Evolutionary conservation across 2,888 invertebrate genomes (phyloP), one percentile per base, ranked within the genome.

Genomic region (Cryptocephalus primarius): DNA sequence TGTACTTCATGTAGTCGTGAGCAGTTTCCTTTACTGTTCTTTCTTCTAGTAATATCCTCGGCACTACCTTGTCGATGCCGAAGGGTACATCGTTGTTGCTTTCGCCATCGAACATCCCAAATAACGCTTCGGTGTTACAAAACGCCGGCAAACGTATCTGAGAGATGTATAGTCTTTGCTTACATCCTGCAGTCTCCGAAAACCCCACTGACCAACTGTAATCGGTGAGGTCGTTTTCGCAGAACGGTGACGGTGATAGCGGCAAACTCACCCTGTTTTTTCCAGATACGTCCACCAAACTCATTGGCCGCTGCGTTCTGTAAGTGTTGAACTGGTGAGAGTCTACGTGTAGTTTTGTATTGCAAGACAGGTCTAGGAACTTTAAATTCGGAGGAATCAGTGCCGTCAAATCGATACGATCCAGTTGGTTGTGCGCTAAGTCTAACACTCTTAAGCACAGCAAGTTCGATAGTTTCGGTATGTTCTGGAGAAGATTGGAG

Each of bases 361-460:
- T 90, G 58, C 89, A 89, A 0, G 88, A 88, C 61, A 90, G 78
- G 66, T 90, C 90, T 41, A 90, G 72, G 66, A 88, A 89, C 64
- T 88, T 88, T 33, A 90, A 72, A 63, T 88, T 88, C 43, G 85
- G 83, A 2, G 89, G 88, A 38, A 89, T 85, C 44, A 90, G 66
- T 4, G 80, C 75, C 46, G 82, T 76, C 56, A 90, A 72, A 69
- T 89, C 88, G 47, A 90, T 78, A 54, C 82, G 80, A 64, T 88
- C 87, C 44, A 90, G 68, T 64, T 88, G 86, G 65, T 90, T 90
- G 62, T 90, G 88, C 0, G 90, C 88, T 56, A 90, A 75, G 68
- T 90, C 90, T 48, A 90, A 71, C 12, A 89, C 87, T 72, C 84
- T 82, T 4, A 90, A 71, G 2, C 83, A 80, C 33, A 77, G 73